Conservation (phyloP, 1,140 invertebrate species). For the Phenacoccus solenopsis region DNA sequence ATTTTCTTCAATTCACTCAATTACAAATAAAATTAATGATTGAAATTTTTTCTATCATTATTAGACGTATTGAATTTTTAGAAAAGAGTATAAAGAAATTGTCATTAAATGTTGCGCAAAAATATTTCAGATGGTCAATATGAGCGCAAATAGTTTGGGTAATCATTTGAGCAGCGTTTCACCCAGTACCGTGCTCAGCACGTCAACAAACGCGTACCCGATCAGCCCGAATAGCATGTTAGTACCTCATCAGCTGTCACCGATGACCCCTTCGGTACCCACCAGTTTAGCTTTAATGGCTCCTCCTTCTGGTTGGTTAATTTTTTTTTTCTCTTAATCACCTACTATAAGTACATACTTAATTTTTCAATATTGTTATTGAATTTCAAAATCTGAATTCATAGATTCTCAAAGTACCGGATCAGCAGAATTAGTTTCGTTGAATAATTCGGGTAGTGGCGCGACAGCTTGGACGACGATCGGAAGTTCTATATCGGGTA, state of each 20-base stretch:
- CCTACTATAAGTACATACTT: no score
- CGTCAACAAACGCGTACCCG: neutral
- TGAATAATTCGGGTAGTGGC: neutral
- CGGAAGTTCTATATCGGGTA: neutral
- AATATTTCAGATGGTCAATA: conserved; percentile 5
- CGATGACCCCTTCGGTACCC: neutral
- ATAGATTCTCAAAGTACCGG: neutral
- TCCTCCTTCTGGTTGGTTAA: neutral
- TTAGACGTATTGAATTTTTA: no score
- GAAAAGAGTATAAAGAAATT: no score
- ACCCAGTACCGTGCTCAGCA: neutral
- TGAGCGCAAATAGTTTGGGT: neutral
- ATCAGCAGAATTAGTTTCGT: neutral
- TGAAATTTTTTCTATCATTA: no score
- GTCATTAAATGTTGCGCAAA: neutral
- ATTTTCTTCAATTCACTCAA: no score
- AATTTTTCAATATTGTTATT: no score
- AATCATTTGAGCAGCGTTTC: neutral
- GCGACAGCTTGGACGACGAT: neutral
- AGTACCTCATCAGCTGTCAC: neutral
- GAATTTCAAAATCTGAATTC: no score
- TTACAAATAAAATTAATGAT: no score
- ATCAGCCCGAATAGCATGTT: conserved; percentile 6
- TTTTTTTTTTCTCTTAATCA: no score
- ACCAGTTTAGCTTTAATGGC: neutral